These are phyloP conservation scores for Rhynchomys soricoides DNA, from an alignment of 2,113 vertebrate genomes.

Conservation along the genomic window DNA sequence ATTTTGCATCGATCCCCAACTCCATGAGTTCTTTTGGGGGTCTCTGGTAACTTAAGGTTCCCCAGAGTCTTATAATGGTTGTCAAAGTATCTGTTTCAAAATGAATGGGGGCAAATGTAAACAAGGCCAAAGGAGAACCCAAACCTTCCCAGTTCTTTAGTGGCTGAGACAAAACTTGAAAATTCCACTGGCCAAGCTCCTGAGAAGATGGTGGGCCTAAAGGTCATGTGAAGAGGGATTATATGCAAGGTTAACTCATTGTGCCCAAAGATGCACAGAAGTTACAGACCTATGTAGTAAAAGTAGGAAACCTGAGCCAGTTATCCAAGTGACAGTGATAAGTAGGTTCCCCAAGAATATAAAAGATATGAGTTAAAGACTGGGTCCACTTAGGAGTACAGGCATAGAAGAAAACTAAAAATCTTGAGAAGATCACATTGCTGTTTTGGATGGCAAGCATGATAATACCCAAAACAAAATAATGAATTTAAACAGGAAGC, in stretches of 20 bases:
- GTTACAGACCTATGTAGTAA: slow-evolving; percentile 71
- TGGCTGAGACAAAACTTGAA: neutral
- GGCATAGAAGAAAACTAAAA: slow-evolving; percentile 95
- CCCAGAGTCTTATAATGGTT: too few species aligned
- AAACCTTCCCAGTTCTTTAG: neutral
- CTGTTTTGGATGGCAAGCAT: slow-evolving; percentile 97
- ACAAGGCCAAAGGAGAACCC: slow-evolving; percentile 42
- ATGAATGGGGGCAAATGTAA: slow-evolving; percentile 69
- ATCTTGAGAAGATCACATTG: slow-evolving; percentile 95
- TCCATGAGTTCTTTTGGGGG: too few species aligned
- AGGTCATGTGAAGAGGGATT: slow-evolving; percentile 82
- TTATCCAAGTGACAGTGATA: slow-evolving; percentile 88
- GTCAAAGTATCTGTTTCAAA: neutral
- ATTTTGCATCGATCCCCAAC: too few species aligned
- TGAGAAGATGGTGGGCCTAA: slow-evolving; percentile 29
- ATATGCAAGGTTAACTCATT: slow-evolving; percentile 77
- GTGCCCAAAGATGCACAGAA: slow-evolving; percentile 84
- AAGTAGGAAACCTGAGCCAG: slow-evolving; percentile 87
- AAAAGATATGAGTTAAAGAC: slow-evolving; percentile 83
- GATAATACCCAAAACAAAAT: slow-evolving; percentile 96
- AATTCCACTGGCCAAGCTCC: neutral
- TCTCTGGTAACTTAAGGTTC: too few species aligned
- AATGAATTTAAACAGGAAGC: slow-evolving; percentile 96
- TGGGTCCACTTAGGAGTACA: slow-evolving; percentile 91
- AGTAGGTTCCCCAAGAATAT: slow-evolving; percentile 83